phyloP scores from a whole-genome alignment of 2,797 vertebrate species.

The Scyliorhinus canicula region DNA sequence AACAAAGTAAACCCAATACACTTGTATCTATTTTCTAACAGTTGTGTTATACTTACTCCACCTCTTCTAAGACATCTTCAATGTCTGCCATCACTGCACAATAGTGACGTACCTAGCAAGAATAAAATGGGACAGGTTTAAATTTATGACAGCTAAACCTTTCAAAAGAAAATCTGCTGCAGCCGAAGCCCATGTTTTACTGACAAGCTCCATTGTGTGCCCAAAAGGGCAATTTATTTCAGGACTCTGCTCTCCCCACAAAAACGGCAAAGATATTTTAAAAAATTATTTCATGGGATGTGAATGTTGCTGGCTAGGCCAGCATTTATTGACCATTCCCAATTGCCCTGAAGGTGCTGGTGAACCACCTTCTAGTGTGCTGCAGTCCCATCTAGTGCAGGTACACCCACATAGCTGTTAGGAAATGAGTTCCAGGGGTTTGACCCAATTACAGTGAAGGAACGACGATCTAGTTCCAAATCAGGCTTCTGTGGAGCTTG shows the following conservation, averaged over 20 bases:
- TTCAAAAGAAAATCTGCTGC: background rate
- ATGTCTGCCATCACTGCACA: slow-evolving; percentile 13
- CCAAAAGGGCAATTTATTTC: background rate
- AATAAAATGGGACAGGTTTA: background rate
- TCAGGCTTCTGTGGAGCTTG: background rate
- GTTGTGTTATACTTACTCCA: background rate
- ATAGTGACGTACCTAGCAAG: background rate
- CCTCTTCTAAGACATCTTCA: background rate
- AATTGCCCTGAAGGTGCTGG: background rate
- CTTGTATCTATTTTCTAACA: background rate
- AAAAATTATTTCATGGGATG: background rate
- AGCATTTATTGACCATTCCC: background rate
- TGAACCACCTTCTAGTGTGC: background rate
- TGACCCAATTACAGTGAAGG: background rate
- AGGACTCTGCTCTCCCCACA: background rate
- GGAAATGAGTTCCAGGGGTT: background rate
- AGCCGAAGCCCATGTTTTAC: background rate
- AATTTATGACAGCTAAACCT: background rate
- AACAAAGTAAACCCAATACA: background rate
- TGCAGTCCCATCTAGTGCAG: background rate
- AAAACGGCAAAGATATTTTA: background rate
- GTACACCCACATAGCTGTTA: background rate
- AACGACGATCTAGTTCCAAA: background rate
- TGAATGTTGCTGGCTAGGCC: background rate
- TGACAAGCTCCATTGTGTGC: background rate